Base-by-base conservation (phyloP, 2,113 vertebrate species). In the Empidonax alnorum region DNA sequence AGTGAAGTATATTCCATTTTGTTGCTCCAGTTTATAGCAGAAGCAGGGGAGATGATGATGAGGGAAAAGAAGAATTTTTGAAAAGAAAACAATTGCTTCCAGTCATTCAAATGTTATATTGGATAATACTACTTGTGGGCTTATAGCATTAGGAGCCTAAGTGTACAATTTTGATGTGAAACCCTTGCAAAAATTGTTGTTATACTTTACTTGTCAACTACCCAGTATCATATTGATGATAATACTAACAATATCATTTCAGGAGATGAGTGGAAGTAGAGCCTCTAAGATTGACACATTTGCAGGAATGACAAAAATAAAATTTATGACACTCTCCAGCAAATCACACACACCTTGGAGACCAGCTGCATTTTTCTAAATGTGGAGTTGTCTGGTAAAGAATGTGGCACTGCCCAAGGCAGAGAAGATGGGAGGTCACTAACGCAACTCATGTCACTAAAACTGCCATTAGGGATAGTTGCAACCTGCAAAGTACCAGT, bases 41-140 rank as follows among this genome's bases (percentile, higher is more conserved):
- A n/a, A 68, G 17, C 53, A 84, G 27, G 42, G 30, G 31, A 88
- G 22, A 59, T 44, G 27, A 59, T 44, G 27, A 63, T 55, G 79
- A 80, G 42, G 30, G 68, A 59, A 71, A 62, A 90, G 28, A 65
- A 74, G 27, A 81, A 41, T 61, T 87, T 92, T 79, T 65, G 19
- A 93, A 74, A 41, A 87, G 80, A 90, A 94, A 89, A 96, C 85
- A 92, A 96, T 91, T 87, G 84, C 41, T 95, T 93, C 67, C 31
- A 92, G 92, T 78, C 83, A 93, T 69, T 91, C 80, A 92, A 94
- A 94, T 42, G 49, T 84, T 88, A 78, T 55, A 95, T 95, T 90
- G 89, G 67, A 87, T 78, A 88, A 89, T 75, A 62, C 33, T 83
- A 27, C 62, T 93, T 75, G 69, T 58, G 58, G 24, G 59, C 30